A percentile compares a stretch with the other conserved stretches of the same genome.
Conservation (phyloP, 1,140 invertebrate species). For the Anthonomus grandis region DNA sequence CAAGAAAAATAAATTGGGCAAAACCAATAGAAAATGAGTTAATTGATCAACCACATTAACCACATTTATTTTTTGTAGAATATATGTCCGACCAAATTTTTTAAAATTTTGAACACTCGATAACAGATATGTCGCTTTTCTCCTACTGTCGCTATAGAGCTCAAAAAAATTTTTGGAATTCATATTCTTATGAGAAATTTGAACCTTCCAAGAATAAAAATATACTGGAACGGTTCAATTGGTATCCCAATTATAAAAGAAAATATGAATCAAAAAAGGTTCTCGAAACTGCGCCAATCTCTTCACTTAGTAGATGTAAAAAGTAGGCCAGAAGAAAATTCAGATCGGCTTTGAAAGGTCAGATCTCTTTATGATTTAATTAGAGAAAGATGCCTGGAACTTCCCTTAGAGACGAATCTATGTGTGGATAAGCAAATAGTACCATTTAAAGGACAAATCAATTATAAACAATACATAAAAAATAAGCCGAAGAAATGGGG, state of each 20-base stretch:
- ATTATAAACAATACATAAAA: neutral
- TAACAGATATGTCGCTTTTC: too few species aligned
- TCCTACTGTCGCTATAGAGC: too few species aligned
- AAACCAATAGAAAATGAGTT: too few species aligned
- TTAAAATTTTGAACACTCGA: too few species aligned
- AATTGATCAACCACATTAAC: too few species aligned
- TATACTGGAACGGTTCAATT: too few species aligned
- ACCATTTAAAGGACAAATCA: neutral
- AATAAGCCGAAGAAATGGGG: neutral
- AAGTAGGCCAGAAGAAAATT: neutral
- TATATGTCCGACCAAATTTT: too few species aligned
- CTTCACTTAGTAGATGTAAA: neutral
- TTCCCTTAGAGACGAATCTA: neutral
- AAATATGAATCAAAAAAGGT: neutral
- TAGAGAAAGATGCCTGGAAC: neutral
- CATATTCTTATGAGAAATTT: too few species aligned
- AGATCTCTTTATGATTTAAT: neutral
- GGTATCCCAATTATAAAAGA: too few species aligned
- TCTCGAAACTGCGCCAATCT: neutral
- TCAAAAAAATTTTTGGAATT: too few species aligned
- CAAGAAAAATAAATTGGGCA: too few species aligned
- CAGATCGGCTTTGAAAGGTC: neutral
- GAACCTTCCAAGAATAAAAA: neutral
- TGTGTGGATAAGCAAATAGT: neutral
- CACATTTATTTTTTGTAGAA: too few species aligned